phyloP scores from a whole-genome alignment of 1,140 invertebrate genomes.

The Vanessa atalanta region DNA sequence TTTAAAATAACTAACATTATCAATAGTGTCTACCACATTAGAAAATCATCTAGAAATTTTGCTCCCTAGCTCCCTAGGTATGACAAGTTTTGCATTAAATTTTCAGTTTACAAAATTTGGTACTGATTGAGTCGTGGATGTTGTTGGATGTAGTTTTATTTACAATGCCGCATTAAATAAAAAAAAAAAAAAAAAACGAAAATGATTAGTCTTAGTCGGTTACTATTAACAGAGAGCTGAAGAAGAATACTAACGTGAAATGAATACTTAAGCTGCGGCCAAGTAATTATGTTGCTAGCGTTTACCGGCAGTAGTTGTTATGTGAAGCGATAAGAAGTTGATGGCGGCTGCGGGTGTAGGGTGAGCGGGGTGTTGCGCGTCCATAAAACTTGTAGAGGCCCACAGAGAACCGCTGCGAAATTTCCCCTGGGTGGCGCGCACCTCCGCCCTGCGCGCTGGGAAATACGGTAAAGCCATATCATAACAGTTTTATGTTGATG shows the following conservation, averaged over 20 bases:
- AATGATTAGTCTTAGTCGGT: no score
- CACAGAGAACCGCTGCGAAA: constrained; percentile 73
- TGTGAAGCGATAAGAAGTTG: constrained; percentile 71
- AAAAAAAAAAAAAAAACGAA: no score
- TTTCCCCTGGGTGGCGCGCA: constrained; percentile 75
- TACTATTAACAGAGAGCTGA: not conserved
- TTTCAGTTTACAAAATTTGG: no score
- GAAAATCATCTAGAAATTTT: no score
- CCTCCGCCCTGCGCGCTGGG: constrained; percentile 64
- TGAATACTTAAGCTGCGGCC: constrained; percentile 30
- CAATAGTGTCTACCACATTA: no score
- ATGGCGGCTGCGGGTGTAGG: constrained; percentile 47
- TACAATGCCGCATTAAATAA: no score
- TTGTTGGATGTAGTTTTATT: no score
- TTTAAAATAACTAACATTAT: not conserved
- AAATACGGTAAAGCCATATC: constrained; percentile 78
- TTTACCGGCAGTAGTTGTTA: constrained; percentile 52
- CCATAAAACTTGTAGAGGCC: constrained; percentile 79
- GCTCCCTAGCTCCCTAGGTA: no score
- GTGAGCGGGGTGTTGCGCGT: constrained; percentile 60
- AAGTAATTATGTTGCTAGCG: constrained; percentile 44
- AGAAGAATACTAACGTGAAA: constrained; percentile 11
- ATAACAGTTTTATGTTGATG: constrained; percentile 80
- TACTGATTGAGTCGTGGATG: not conserved
- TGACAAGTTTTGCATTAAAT: no score